phyloP scores from a whole-genome alignment of 2,113 vertebrate genomes.

The Aegithalos caudatus region DNA sequence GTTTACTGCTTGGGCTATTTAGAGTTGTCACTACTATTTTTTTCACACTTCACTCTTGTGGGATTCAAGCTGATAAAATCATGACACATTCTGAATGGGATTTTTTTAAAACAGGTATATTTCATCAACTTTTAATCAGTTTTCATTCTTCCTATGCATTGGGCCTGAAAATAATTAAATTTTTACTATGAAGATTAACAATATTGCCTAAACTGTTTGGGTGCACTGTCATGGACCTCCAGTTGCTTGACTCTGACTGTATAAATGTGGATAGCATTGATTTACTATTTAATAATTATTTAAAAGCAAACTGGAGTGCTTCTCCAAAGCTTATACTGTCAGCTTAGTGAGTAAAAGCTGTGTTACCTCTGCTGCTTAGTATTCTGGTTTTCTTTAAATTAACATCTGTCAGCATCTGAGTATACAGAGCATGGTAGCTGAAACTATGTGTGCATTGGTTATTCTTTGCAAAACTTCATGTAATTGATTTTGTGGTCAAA shows the following conservation, averaged over 20 bases:
- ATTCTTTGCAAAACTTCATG: neutral
- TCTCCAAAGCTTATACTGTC: neutral
- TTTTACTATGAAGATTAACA: neutral
- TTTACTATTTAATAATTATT: slow-evolving; percentile 31
- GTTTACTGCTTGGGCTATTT: neutral
- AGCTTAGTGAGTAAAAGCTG: neutral
- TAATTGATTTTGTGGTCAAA: neutral
- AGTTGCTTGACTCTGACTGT: neutral
- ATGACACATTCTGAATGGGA: neutral
- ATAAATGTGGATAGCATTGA: slow-evolving; percentile 10
- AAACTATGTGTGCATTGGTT: neutral
- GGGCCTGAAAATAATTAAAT: slow-evolving; percentile 8
- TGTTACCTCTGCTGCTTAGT: neutral
- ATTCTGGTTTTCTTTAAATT: neutral
- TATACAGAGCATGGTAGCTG: neutral
- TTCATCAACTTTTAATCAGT: neutral
- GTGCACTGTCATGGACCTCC: neutral
- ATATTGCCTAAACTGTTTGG: neutral
- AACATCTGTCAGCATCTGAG: neutral
- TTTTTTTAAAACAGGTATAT: neutral
- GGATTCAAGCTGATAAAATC: neutral
- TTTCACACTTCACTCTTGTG: neutral
- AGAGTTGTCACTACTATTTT: neutral
- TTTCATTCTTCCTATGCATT: neutral
- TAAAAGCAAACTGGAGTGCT: neutral